phyloP scores from a whole-genome alignment of 2,888 invertebrate genomes.

The Scrobipalpa atriplicella region DNA sequence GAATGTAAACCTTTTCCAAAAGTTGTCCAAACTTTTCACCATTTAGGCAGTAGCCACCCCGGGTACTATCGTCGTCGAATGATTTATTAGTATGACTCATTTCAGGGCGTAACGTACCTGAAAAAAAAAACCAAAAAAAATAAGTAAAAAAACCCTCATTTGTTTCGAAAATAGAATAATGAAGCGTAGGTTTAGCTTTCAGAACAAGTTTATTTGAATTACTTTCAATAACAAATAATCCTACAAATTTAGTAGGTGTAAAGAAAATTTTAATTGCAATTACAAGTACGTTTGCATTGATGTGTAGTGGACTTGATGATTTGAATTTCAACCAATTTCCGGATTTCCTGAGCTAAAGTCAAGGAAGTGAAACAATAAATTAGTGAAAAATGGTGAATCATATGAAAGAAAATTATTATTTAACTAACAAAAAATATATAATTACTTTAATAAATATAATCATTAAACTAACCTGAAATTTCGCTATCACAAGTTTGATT shows the following conservation, averaged over 20 bases:
- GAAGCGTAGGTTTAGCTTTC: too few relatives aligned
- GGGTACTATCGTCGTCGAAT: slow-evolving; percentile 54
- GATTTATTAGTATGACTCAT: slow-evolving; percentile 48
- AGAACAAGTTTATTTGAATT: too few relatives aligned
- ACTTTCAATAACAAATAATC: too few relatives aligned
- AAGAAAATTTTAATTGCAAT: neutral
- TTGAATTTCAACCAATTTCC: slow-evolving; percentile 3
- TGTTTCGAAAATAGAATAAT: too few relatives aligned
- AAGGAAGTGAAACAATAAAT: neutral
- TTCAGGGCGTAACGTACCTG: slow-evolving; percentile 31
- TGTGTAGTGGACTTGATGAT: neutral
- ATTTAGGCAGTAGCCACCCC: slow-evolving; percentile 59
- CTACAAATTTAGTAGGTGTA: too few relatives aligned
- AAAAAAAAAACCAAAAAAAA: slow-evolving; percentile 35
- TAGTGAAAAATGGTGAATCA: neutral
- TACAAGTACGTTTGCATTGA: neutral
- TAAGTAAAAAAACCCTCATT: neutral
- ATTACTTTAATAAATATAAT: too few relatives aligned
- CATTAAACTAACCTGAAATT: slow-evolving; percentile 39
- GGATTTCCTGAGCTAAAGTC: neutral
- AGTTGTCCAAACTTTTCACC: slow-evolving; percentile 64
- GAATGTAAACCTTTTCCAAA: slow-evolving; percentile 65
- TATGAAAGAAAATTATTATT: neutral
- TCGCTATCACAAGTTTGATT: slow-evolving; percentile 53
- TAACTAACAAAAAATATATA: neutral